Conservation (phyloP, 2,113 vertebrate genomes). For the Dicrurus megarhynchus region DNA sequence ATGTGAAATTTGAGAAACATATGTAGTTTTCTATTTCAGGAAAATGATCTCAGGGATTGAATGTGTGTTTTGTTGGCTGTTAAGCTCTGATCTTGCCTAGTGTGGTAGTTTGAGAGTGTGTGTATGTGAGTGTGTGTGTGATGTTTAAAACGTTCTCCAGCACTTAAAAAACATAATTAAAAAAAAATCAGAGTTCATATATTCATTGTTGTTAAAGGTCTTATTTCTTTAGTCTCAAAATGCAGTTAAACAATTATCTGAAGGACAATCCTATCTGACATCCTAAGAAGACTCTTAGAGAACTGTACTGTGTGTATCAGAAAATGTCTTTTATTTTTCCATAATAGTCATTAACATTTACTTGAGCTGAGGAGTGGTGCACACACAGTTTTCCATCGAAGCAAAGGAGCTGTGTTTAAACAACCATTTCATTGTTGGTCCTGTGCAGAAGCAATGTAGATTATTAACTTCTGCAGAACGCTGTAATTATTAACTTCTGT, state of each 20-base stretch:
- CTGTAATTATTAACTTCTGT: conserved; percentile 15
- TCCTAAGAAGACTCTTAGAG: conserved; percentile 32
- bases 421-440: conserved; percentile 38
- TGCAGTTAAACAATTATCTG: neutral
- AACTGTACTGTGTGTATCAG: neutral
- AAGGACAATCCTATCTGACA: neutral
- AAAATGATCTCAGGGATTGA: conserved; percentile 82
- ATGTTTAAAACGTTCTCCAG: conserved; percentile 60
- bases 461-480: neutral
- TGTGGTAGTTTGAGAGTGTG: conserved; percentile 61
- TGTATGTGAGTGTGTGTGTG: neutral
- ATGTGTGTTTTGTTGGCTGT: conserved; percentile 74
- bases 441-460: conserved; percentile 6
- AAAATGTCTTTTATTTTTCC: conserved; percentile 32
- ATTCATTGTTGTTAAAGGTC: neutral
- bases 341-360: conserved; percentile 34
- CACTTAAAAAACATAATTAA: neutral
- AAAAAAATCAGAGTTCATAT: conserved; percentile 30
- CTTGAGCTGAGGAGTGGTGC: neutral
- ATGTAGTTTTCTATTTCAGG: conserved; percentile 85
- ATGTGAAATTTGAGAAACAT: conserved; percentile 84
- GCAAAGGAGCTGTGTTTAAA: neutral
- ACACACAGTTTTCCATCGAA: neutral
- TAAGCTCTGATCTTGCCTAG: conserved; percentile 77
- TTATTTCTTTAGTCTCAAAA: neutral